Conservation (phyloP, 2,113 vertebrate species). For the Eulacestoma nigropectus region DNA sequence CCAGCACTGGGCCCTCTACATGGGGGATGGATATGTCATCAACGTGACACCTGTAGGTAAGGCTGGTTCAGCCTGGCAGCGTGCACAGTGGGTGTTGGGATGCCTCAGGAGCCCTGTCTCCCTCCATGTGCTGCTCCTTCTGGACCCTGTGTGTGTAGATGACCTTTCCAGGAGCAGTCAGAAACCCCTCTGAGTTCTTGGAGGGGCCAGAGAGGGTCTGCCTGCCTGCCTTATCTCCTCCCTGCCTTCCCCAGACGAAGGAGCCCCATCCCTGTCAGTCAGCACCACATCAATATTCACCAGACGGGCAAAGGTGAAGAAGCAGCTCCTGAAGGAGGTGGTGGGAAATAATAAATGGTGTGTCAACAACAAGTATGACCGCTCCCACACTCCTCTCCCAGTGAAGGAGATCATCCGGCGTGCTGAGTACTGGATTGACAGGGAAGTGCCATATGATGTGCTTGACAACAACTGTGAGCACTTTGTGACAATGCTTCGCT, state of each 20-base stretch:
- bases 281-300: constrained; percentile 72
- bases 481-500: constrained; percentile 89
- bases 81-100: no score
- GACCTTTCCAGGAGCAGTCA: neutral
- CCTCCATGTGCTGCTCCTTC: accelerated
- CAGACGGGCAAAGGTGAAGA: constrained; percentile 85
- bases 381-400: constrained; percentile 73
- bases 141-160: neutral
- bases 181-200: neutral
- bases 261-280: constrained; percentile 67
- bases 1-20: constrained; percentile 92
- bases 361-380: constrained; percentile 92
- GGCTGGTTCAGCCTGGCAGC: neutral
- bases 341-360: constrained; percentile 79
- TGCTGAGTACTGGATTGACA: constrained; percentile 77
- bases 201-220: accelerated
- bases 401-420: constrained; percentile 79
- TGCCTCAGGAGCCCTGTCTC: accelerated
- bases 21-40: constrained; percentile 90
- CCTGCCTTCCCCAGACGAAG: constrained; percentile 73
- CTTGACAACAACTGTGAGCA: constrained; percentile 92
- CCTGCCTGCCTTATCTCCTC: neutral
- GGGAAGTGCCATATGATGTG: constrained; percentile 86
- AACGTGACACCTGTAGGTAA: constrained; percentile 87
- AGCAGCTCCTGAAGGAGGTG: constrained; percentile 90